Evolutionary conservation across 1,140 invertebrate genomes (phyloP), one percentile per base, ranked within the genome.

Genomic region (Drosophila paulistorum): DNA sequence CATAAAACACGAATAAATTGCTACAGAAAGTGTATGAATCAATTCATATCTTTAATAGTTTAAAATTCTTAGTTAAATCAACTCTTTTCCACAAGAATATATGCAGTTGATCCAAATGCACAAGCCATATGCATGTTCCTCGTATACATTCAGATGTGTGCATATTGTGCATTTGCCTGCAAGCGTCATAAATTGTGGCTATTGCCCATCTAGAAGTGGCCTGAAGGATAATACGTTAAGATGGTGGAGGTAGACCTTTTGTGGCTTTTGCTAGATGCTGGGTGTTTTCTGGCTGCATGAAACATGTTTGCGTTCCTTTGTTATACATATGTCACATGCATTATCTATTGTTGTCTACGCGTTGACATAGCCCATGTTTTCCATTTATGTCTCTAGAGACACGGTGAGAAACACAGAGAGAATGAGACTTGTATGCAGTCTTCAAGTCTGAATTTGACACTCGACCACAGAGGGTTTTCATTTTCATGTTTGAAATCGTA

Each of bases 331-430:
- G 75, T 70, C 75, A 71, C 39, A 65, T 67, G 72, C 72, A 78
- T 78, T 78, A 74, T 78, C 75, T 23, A 78, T 78, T 78, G 75
- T 75, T 67, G 60, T 64, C 60, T 26, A 54, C 67, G 37, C 63
- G 17, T 59, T 59, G 37, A 64, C 39, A 20, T 14, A 10, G 20
- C 41, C 41, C 33, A 33, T 62, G 69, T 45, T 58, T 57, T 41
- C 20, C 51, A 42, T 72, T 62, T 59, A 17, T 35, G 55, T 14
- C 57, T 37, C 33, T n/a, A 51, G 45, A 23, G 45, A 23, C 9
- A 23, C 45, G 23, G 45, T 2, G 17, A 51, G 9, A 51, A 3
- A 23, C 1, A 1, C 23, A 26, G 23, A 26, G 17, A 23, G 45
- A 51, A 39, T 13, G 11, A 11, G 30, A 13, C 37, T 5, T 37